Evolutionary conservation across 2,797 vertebrate species (phyloP).

Genomic region (Argya squamiceps): DNA sequence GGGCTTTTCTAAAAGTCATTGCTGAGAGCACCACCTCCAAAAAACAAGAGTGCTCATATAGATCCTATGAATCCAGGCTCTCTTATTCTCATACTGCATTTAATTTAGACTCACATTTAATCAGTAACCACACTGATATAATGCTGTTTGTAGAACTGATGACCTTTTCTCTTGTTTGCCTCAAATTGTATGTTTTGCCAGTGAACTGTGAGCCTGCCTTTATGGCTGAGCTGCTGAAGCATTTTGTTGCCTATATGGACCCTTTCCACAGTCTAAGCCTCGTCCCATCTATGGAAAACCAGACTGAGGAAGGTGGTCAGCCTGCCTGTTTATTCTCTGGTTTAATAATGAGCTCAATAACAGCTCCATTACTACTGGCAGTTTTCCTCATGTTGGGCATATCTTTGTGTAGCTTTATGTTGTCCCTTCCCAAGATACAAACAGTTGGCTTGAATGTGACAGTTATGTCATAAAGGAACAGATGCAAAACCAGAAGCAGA

Average conservation of each 20-base stretch:
- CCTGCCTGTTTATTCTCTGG: neutral
- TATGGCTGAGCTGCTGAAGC: slow-evolving; percentile 18
- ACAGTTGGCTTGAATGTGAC: neutral
- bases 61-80: neutral
- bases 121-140: neutral
- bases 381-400: neutral
- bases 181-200: slow-evolving; percentile 11
- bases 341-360: neutral
- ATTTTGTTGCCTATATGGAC: slow-evolving; percentile 6
- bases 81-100: neutral
- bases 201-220: slow-evolving; percentile 1
- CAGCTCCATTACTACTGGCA: neutral
- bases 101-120: neutral
- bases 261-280: neutral
- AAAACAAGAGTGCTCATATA: neutral
- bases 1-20: neutral
- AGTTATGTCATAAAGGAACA: neutral
- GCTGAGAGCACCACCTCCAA: neutral
- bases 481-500: neutral
- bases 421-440: neutral
- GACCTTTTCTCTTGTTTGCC: slow-evolving; percentile 28
- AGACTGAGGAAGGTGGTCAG: neutral
- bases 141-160: neutral
- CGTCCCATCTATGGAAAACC: neutral
- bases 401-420: neutral